These are phyloP conservation scores for Cepaea nemoralis DNA, from an alignment of 1,140 invertebrate genomes.

Conservation along the genomic window DNA sequence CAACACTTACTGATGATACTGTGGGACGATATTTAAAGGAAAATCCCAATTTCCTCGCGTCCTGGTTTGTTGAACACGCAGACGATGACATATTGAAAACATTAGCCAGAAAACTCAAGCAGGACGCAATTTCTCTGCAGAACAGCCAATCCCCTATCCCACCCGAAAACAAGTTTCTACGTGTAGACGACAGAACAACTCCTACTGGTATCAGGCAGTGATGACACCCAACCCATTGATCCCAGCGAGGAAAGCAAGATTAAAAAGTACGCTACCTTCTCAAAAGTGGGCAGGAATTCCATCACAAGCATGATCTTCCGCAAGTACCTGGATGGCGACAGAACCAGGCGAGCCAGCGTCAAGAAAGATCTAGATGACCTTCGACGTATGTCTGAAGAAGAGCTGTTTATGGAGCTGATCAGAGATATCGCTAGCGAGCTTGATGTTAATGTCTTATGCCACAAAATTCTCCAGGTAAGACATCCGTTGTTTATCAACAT, in stretches of 20 bases:
- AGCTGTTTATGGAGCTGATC: constrained; percentile 94
- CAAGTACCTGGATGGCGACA: constrained; percentile 63
- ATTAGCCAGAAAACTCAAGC: constrained; percentile 44
- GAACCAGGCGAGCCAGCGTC: constrained; percentile 46
- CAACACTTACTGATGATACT: constrained; percentile 48
- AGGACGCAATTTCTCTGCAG: constrained; percentile 43
- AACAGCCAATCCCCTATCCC: constrained; percentile 9
- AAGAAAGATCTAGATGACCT: constrained; percentile 56
- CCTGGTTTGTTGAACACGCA: constrained; percentile 57
- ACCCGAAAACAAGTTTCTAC: not conserved
- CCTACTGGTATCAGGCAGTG: not conserved
- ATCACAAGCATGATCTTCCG: constrained; percentile 66
- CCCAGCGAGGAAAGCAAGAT: constrained; percentile 18
- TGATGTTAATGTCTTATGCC: constrained; percentile 91
- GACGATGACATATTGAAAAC: constrained; percentile 46
- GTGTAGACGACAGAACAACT: not conserved
- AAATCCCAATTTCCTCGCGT: constrained; percentile 55
- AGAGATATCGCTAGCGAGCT: constrained; percentile 97
- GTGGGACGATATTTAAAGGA: constrained; percentile 51
- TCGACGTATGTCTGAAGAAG: constrained; percentile 86
- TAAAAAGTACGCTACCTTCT: constrained; percentile 38
- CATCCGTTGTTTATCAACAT: not conserved
- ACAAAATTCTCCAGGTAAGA: constrained; percentile 86
- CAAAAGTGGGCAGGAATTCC: constrained; percentile 55
- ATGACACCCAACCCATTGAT: not conserved